Base-by-base conservation (phyloP, 2,888 invertebrate species). In the Melinaea marsaeus region DNA sequence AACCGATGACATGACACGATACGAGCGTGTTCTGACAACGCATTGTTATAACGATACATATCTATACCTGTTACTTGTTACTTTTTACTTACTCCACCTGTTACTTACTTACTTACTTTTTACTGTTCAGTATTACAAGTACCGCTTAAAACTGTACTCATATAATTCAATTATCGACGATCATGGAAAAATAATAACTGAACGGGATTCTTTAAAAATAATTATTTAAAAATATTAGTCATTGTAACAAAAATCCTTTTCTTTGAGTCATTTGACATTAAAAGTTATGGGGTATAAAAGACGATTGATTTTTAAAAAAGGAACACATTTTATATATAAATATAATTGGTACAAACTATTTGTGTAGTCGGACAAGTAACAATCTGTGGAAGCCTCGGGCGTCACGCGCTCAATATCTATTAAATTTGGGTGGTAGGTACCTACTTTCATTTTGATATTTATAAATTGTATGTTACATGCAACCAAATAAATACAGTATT, bases 371-470 rank as follows among this genome's bases (percentile, higher is more conserved):
- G 66, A 32, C 72, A 75, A 74, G 73, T 74, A 74, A 77, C 72
- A 75, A 74, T 74, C 72, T 72, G 71, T 73, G 7, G 55, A 47
- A 63, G 78, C 80, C 78, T 65, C 70, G 71, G 74, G 77, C 75
- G 71, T 72, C 75, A 80, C 75, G 77, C 78, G 75, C 78, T 78
- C 72, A 69, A 64, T 71, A 64, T 71, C 73, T 67, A 80, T 80
- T 76, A 78, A 74, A 45, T 60, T 63, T 61, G 46, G 51, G 58
- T 68, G 70, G 73, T 71, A 22, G 22, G 22, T 22, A 22, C 22
- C 22, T 22, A 72, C 75, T 77, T 77, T 77, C 72, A 67, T 74
- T 74, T 72, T 61, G 62, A 68, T 72, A 62, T 70, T 70, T 66
- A 71, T 66, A 67, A 71, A 70, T 67, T 66, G 66, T 56, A 63